Percentiles rank a stretch among this genome's conserved stretches.
phyloP scores from a whole-genome alignment of 53 echinoderm and acorn worm genomes.

The Arbacia lixula region DNA sequence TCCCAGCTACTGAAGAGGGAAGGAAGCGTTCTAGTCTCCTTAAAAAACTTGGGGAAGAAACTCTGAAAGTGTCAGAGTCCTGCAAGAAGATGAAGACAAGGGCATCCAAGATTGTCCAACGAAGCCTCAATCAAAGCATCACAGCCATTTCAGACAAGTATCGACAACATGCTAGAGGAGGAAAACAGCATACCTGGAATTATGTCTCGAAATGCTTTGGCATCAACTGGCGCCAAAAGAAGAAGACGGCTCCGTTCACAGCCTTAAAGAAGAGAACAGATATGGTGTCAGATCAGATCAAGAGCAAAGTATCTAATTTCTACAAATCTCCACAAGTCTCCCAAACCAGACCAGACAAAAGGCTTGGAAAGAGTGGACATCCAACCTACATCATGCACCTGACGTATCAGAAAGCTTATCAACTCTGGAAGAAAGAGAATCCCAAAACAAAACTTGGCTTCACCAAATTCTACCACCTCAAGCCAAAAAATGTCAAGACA shows the following conservation, averaged over 20 bases:
- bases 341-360: conserved; percentile 40
- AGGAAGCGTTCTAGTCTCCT: not conserved
- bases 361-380: conserved; percentile 21
- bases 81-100: not conserved
- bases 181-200: conserved; percentile 7
- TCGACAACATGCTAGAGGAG: not conserved
- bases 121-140: not conserved
- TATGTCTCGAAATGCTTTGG: conserved; percentile 30
- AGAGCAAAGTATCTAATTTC: conserved; percentile 5
- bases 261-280: not conserved
- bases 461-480: conserved; percentile 13
- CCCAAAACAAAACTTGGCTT: no score
- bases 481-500: conserved; percentile 9
- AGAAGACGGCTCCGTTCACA: not conserved
- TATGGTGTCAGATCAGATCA: not conserved
- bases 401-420: conserved; percentile 1
- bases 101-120: not conserved
- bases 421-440: conserved; percentile 11
- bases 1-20: not conserved
- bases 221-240: conserved; percentile 37
- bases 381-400: conserved; percentile 38
- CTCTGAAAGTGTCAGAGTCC: not conserved
- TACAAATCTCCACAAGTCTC: conserved; percentile 25
- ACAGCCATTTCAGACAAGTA: not conserved
- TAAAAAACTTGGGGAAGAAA: not conserved